Percentiles rank a stretch among this genome's conserved stretches.
phyloP scores from a whole-genome alignment of 2,113 vertebrate genomes.

The Sorex fumeus region DNA sequence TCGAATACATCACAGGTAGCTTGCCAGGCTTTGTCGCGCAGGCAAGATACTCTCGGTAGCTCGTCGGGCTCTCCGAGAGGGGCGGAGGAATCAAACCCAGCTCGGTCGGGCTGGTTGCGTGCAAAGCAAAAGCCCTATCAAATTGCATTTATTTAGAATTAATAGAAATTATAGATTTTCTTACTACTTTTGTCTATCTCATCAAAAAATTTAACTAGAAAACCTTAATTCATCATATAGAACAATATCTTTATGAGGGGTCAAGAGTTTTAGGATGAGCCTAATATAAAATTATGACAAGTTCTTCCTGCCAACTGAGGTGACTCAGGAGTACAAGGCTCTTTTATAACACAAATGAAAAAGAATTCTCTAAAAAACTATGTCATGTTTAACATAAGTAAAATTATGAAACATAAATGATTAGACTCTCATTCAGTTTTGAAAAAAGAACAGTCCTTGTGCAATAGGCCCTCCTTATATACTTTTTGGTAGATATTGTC shows the following conservation, averaged over 20 bases:
- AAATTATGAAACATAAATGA: background rate
- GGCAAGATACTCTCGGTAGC: no score
- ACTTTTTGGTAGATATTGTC: no score
- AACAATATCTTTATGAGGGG: background rate
- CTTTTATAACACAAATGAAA: background rate
- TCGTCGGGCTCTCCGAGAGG: no score
- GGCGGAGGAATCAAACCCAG: no score
- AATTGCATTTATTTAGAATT: no score
- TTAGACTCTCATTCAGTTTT: background rate
- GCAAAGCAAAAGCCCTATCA: no score
- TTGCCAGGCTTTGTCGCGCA: no score
- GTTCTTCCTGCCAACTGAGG: background rate
- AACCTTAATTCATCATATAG: constrained; percentile 18
- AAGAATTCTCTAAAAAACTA: background rate
- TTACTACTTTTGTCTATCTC: background rate
- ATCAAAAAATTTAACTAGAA: constrained; percentile 23
- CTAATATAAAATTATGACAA: background rate
- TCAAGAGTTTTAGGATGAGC: background rate
- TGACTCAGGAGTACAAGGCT: background rate
- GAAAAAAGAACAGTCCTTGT: background rate
- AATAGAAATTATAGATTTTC: background rate
- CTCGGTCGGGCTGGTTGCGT: no score
- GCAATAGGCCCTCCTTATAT: background rate
- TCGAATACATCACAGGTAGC: no score
- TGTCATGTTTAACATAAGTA: background rate